Evolutionary conservation across 2,113 vertebrate species (phyloP).

Genomic region (Hyla sarda): DNA sequence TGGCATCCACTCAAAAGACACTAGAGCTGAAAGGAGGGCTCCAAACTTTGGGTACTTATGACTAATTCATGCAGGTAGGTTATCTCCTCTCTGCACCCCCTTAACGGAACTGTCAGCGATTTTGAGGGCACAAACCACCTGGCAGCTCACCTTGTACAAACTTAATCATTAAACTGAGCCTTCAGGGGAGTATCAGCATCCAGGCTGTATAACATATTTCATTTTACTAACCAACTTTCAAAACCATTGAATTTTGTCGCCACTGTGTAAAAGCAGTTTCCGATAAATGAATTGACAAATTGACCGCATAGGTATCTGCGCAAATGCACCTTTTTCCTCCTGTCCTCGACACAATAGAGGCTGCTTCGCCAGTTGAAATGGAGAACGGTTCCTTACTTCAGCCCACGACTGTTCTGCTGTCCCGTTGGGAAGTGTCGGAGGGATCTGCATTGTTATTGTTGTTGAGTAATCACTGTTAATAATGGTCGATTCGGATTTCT

Average conservation of each 20-base stretch:
- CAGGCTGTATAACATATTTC: not conserved
- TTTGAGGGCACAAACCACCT: too few relatives aligned
- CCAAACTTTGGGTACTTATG: too few relatives aligned
- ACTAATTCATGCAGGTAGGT: too few relatives aligned
- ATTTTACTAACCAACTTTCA: not conserved
- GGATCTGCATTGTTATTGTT: slow-evolving; percentile 12
- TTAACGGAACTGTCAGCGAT: too few relatives aligned
- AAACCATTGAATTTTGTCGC: not conserved
- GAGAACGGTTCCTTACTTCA: not conserved
- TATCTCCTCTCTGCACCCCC: too few relatives aligned
- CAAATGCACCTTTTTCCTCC: not conserved
- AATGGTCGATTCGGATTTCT: slow-evolving; percentile 33
- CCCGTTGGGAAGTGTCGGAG: slow-evolving; percentile 19
- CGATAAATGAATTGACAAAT: not conserved
- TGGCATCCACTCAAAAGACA: too few relatives aligned
- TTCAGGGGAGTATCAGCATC: not conserved
- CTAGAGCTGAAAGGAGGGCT: not conserved
- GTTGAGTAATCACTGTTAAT: slow-evolving; percentile 47
- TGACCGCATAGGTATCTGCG: not conserved
- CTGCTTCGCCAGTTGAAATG: not conserved
- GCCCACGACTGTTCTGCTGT: slow-evolving; percentile 14
- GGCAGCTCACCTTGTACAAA: not conserved
- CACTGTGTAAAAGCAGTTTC: not conserved
- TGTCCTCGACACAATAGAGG: not conserved
- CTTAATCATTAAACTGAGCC: not conserved